Evolutionary conservation across 2,113 vertebrate species (phyloP).

Genomic region (Ia io): DNA sequence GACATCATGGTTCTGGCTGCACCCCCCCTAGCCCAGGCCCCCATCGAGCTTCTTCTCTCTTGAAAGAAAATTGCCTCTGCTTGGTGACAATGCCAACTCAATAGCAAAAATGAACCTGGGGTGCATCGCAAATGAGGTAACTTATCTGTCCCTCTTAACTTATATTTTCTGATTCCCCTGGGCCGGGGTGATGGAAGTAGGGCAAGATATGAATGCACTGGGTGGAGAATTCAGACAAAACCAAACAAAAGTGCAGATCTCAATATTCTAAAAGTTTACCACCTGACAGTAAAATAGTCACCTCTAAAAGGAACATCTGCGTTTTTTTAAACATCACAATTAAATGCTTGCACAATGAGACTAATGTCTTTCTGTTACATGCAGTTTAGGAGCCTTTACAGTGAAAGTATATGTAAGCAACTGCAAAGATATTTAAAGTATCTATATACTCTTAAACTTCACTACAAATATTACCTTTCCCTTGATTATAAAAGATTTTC

Average conservation of each 20-base stretch:
- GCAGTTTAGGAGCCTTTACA: slow-evolving; percentile 28
- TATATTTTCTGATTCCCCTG: neutral
- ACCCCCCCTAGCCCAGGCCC: neutral
- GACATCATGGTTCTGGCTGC: slow-evolving; percentile 78
- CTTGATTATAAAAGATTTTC: neutral
- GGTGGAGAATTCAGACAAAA: neutral
- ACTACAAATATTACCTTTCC: neutral
- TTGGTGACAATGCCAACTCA: slow-evolving; percentile 47
- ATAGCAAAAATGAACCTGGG: slow-evolving; percentile 29
- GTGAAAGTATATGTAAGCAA: slow-evolving; percentile 13
- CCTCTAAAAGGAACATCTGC: neutral
- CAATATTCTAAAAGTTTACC: slow-evolving; percentile 19
- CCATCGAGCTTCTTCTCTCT: slow-evolving; percentile 58
- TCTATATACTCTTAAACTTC: neutral
- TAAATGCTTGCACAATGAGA: neutral
- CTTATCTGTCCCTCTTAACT: slow-evolving; percentile 27
- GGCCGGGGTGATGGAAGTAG: neutral
- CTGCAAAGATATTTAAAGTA: neutral
- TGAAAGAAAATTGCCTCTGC: slow-evolving; percentile 61
- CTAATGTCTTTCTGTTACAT: slow-evolving; percentile 14
- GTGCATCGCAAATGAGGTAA: neutral
- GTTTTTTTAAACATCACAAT: neutral
- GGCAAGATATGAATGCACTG: neutral
- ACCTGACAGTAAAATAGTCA: slow-evolving; percentile 22
- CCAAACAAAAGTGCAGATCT: neutral